These are phyloP conservation scores for Archips xylosteana DNA, from an alignment of 2,888 invertebrate genomes.

Conservation along the genomic window DNA sequence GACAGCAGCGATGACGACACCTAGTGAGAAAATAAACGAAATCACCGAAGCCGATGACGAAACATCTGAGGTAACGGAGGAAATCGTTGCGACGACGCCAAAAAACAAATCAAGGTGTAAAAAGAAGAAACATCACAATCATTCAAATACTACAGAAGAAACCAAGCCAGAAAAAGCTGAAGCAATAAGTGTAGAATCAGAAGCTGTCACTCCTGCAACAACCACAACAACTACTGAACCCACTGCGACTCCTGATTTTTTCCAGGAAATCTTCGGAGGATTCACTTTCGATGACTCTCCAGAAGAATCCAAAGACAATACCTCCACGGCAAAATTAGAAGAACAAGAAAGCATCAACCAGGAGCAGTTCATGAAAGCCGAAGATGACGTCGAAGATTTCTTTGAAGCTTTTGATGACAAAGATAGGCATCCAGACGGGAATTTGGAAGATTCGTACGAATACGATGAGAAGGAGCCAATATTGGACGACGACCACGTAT, in stretches of 20 bases:
- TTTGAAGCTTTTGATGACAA: constrained; percentile 62
- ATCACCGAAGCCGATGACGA: constrained; percentile 52
- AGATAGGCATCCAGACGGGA: constrained; percentile 47
- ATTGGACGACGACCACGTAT: constrained; percentile 51
- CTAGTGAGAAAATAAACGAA: constrained; percentile 53
- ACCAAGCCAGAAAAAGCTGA: constrained; percentile 41
- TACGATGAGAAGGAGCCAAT: constrained; percentile 52
- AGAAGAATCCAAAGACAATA: constrained; percentile 46
- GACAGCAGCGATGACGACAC: constrained; percentile 43
- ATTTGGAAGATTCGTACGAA: constrained; percentile 55
- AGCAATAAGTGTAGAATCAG: constrained; percentile 49
- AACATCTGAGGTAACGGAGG: constrained; percentile 52
- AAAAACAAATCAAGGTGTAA: constrained; percentile 77
- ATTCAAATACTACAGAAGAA: constrained; percentile 52
- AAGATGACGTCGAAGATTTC: constrained; percentile 71
- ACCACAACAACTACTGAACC: constrained; percentile 53
- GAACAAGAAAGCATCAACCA: constrained; percentile 62
- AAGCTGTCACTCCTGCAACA: constrained; percentile 49
- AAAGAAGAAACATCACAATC: constrained; percentile 68
- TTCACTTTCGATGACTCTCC: constrained; percentile 63
- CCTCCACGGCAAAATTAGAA: constrained; percentile 49
- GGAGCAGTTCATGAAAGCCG: constrained; percentile 61
- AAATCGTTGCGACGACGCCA: constrained; percentile 52
- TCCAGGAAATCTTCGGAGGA: constrained; percentile 67
- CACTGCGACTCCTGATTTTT: constrained; percentile 59